Percentiles rank a stretch among this genome's conserved stretches.
Conservation (phyloP, 2,888 invertebrate species). For the Pecten maximus region DNA sequence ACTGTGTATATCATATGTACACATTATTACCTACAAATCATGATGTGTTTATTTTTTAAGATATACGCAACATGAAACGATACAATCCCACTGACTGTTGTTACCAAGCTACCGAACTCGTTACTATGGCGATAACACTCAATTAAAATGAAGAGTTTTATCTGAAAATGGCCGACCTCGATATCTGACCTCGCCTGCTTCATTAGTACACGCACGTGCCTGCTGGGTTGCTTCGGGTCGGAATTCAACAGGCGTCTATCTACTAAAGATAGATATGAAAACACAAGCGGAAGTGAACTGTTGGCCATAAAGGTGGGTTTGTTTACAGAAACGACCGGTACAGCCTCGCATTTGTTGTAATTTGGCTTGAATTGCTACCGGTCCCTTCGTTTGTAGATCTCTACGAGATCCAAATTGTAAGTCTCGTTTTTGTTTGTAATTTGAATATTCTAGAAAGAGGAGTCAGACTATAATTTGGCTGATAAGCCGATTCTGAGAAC, state of each 20-base stretch:
- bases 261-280: neutral
- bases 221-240: neutral
- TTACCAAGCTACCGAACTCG: neutral
- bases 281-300: neutral
- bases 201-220: conserved; percentile 9
- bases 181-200: neutral
- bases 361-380: neutral
- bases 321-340: neutral
- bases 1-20: too few relatives aligned
- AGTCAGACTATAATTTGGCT: too few relatives aligned
- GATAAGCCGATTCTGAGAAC: too few relatives aligned
- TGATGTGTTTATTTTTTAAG: neutral
- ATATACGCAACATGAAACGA: neutral
- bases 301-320: neutral
- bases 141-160: neutral
- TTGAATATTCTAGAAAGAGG: too few relatives aligned
- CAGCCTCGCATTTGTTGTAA: neutral
- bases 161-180: conserved; percentile 31
- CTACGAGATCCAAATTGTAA: too few relatives aligned
- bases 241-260: neutral
- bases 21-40: neutral
- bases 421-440: too few relatives aligned
- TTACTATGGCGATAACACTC: neutral
- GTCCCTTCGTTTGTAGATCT: too few relatives aligned
- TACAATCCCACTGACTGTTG: neutral